Evolutionary conservation across 2,113 vertebrate species (phyloP).

Genomic region (Chrysochloris asiatica): DNA sequence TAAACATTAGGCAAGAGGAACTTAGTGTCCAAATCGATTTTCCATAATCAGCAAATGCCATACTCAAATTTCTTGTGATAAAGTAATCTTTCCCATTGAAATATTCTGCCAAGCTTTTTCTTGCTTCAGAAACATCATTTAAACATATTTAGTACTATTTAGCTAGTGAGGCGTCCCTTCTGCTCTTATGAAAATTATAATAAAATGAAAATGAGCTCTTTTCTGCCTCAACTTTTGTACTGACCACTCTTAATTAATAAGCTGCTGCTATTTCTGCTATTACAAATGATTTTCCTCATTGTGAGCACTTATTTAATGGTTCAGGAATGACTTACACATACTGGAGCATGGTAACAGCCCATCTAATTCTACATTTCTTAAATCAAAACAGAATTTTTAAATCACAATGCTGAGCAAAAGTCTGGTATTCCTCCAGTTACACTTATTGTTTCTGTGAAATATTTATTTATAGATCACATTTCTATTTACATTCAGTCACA

Average conservation of each 20-base stretch:
- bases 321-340: conserved; percentile 67
- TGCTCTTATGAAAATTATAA: conserved; percentile 79
- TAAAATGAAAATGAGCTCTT: conserved; percentile 72
- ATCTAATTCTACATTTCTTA: conserved; percentile 36
- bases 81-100: conserved; percentile 33
- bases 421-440: background rate
- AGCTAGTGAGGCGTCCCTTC: conserved; percentile 39
- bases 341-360: conserved; percentile 36
- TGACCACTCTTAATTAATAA: conserved; percentile 62
- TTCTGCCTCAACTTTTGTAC: conserved; percentile 61
- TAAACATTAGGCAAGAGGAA: background rate
- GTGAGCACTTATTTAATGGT: conserved; percentile 72
- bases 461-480: conserved; percentile 3
- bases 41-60: background rate
- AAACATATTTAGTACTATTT: conserved; percentile 70
- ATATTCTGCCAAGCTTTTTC: conserved; percentile 42
- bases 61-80: conserved; percentile 34
- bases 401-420: background rate
- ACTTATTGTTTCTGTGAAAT: conserved; percentile 44
- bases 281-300: conserved; percentile 68
- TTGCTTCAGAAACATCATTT: conserved; percentile 44
- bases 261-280: conserved; percentile 66
- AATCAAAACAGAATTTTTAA: conserved; percentile 56
- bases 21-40: background rate
- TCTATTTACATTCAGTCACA: conserved; percentile 16